Conservation (phyloP, 2,888 invertebrate species). For the Pantelozetes paolii region DNA sequence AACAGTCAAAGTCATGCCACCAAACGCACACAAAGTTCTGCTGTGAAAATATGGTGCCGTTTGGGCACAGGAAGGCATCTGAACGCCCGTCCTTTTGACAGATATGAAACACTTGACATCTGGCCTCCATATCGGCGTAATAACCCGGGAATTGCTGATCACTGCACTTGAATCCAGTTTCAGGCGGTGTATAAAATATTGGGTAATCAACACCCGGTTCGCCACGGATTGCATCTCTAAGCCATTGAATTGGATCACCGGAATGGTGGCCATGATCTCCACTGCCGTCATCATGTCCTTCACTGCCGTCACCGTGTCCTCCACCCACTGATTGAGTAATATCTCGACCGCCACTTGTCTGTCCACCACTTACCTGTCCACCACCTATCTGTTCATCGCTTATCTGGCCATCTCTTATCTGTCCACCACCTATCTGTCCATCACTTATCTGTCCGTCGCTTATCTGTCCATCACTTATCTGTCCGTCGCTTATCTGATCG, state of each 20-base stretch:
- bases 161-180: conserved; percentile 47
- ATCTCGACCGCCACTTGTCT: neutral
- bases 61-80: conserved; percentile 44
- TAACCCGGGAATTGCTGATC: conserved; percentile 46
- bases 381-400: neutral
- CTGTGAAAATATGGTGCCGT: conserved; percentile 64
- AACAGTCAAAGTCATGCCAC: conserved; percentile 66
- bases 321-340: neutral
- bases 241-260: conserved; percentile 55
- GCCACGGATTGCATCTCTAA: conserved; percentile 63
- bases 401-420: neutral
- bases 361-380: neutral
- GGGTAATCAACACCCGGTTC: conserved; percentile 66
- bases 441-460: neutral
- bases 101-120: conserved; percentile 47
- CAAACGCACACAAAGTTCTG: conserved; percentile 64
- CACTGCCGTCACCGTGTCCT: neutral
- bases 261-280: conserved; percentile 47
- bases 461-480: neutral
- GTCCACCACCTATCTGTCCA: neutral
- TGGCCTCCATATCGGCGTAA: conserved; percentile 48
- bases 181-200: conserved; percentile 55
- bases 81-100: conserved; percentile 42
- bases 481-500: neutral
- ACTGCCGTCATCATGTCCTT: neutral